Percentiles rank a stretch among this genome's conserved stretches.
These are phyloP conservation scores for Hemichromis elongatus DNA, from an alignment of 2,113 vertebrate genomes.

Conservation along the genomic window DNA sequence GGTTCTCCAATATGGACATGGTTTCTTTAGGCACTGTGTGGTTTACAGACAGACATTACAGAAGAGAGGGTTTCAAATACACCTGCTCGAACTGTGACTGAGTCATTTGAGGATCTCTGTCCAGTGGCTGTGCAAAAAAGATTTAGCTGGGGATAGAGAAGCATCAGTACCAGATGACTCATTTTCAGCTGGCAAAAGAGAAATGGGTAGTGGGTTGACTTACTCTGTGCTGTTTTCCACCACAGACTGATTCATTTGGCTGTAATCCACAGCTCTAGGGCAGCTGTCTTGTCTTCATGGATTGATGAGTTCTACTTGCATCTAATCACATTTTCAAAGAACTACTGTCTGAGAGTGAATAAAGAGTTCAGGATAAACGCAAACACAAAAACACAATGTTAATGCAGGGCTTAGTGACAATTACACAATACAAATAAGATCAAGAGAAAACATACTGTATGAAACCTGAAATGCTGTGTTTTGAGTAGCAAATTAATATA, in stretches of 20 bases:
- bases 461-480: not conserved
- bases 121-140: conserved; percentile 16
- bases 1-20: not conserved
- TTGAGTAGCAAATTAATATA: not conserved
- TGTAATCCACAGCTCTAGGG: conserved; percentile 46
- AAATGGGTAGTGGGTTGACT: conserved; percentile 29
- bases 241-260: conserved; percentile 50
- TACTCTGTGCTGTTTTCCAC: conserved; percentile 20
- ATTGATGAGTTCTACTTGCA: conserved; percentile 53
- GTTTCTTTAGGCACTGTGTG: not conserved
- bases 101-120: conserved; percentile 25
- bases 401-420: not conserved
- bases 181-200: conserved; percentile 35
- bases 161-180: conserved; percentile 44
- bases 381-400: not conserved
- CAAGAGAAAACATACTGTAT: not conserved
- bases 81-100: conserved; percentile 19
- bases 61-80: conserved; percentile 1
- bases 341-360: conserved; percentile 24
- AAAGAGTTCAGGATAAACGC: conserved; percentile 4
- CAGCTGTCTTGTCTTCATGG: conserved; percentile 35
- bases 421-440: not conserved
- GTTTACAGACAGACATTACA: not conserved
- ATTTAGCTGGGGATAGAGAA: conserved; percentile 7
- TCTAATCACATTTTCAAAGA: conserved; percentile 53